These are phyloP conservation scores for Centruroides sculpturatus DNA, from an alignment of 1,140 invertebrate species.

Conservation along the genomic window DNA sequence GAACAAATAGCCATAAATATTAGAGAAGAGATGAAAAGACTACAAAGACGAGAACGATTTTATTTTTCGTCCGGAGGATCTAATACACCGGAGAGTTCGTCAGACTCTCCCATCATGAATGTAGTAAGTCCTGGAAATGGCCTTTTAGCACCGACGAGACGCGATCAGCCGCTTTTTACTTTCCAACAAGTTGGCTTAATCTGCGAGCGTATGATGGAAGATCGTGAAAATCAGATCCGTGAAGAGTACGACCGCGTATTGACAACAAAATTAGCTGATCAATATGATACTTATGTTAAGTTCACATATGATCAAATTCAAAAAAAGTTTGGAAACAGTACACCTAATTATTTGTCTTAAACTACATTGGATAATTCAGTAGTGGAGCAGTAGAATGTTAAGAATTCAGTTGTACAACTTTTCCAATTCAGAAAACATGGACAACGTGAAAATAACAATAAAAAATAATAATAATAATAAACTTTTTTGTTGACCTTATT, in stretches of 20 bases:
- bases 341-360: constrained; percentile 7
- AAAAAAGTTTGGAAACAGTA: constrained; percentile 53
- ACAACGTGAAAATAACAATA: too few relatives aligned
- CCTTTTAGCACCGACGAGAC: constrained; percentile 31
- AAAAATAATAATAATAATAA: too few relatives aligned
- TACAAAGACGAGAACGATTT: constrained; percentile 52
- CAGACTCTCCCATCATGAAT: background rate
- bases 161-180: constrained; percentile 78
- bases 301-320: constrained; percentile 95
- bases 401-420: too few relatives aligned
- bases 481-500: too few relatives aligned
- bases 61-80: constrained; percentile 35
- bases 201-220: constrained; percentile 85
- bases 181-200: constrained; percentile 91
- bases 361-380: too few relatives aligned
- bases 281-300: constrained; percentile 83
- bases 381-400: too few relatives aligned
- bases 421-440: too few relatives aligned
- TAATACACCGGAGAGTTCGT: constrained; percentile 14
- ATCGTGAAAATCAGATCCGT: constrained; percentile 75
- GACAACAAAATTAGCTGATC: constrained; percentile 55
- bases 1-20: constrained; percentile 75
- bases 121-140: constrained; percentile 16
- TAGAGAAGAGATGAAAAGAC: constrained; percentile 73
- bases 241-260: constrained; percentile 87